These are phyloP conservation scores for Chloropsis cyanopogon DNA, from an alignment of 2,113 vertebrate genomes.

Conservation along the genomic window DNA sequence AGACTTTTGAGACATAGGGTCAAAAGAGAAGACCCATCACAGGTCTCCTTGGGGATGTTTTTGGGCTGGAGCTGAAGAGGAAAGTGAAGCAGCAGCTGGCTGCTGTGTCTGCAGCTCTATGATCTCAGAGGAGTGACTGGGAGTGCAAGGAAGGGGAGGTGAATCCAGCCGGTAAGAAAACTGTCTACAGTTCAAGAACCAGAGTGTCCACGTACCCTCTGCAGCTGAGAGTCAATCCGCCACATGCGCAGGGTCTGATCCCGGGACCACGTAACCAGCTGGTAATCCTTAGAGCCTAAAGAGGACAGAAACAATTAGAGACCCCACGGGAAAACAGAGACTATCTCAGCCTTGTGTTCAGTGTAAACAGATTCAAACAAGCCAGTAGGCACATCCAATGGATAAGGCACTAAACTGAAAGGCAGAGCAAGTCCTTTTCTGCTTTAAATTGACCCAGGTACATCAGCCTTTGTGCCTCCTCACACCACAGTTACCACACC, in stretches of 20 bases:
- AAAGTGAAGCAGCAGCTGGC: neutral
- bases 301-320: constrained; percentile 1
- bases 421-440: neutral
- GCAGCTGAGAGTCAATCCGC: constrained; percentile 93
- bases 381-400: neutral
- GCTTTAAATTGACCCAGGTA: neutral
- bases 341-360: neutral
- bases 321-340: neutral
- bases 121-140: neutral
- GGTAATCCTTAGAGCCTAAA: constrained; percentile 90
- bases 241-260: constrained; percentile 97
- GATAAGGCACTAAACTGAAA: neutral
- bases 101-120: neutral
- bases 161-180: neutral
- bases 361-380: neutral
- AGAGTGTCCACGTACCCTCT: constrained; percentile 77
- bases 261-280: constrained; percentile 95
- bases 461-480: neutral
- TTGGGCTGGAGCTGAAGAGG: neutral
- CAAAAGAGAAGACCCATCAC: neutral
- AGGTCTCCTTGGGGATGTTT: neutral
- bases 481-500: neutral
- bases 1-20: neutral
- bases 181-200: rapidly evolving
- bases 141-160: neutral